phyloP scores from a whole-genome alignment of 2,888 invertebrate species.

The Troides oblongomaculatus region DNA sequence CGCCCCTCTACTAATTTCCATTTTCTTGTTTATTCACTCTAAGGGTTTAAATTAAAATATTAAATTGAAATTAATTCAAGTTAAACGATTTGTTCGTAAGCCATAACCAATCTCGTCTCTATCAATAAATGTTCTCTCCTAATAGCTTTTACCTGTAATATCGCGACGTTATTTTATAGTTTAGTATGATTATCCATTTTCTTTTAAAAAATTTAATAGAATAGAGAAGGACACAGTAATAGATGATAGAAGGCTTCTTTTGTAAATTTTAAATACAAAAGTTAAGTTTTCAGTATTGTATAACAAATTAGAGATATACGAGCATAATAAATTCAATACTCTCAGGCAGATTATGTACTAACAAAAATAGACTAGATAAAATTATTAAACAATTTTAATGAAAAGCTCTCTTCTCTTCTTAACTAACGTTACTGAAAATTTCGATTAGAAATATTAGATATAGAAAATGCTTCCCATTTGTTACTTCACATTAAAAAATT shows the following conservation, averaged over 20 bases:
- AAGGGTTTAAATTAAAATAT: conserved; percentile 18
- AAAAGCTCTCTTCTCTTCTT: no score
- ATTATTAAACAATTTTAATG: no score
- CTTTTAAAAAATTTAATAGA: not conserved
- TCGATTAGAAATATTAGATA: no score
- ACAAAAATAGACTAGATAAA: no score
- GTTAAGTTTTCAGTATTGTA: no score
- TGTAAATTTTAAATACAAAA: no score
- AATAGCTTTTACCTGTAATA: not conserved
- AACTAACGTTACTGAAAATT: no score
- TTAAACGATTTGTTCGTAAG: conserved; percentile 9
- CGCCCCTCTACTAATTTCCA: conserved; percentile 26
- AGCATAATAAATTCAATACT: no score
- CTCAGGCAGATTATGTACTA: no score
- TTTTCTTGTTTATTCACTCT: conserved; percentile 21
- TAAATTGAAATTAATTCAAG: conserved; percentile 13
- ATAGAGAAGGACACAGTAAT: not conserved
- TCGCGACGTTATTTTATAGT: not conserved
- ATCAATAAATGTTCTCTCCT: conserved; percentile 16
- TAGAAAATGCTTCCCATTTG: no score
- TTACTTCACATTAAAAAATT: no score
- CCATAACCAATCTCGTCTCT: conserved; percentile 6
- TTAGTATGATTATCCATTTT: not conserved
- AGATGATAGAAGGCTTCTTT: not conserved
- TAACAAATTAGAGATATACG: no score